A percentile compares a stretch with the other conserved stretches of the same genome.
Conservation (phyloP, 2,888 invertebrate genomes). For the Aleiodes leptofemur region DNA sequence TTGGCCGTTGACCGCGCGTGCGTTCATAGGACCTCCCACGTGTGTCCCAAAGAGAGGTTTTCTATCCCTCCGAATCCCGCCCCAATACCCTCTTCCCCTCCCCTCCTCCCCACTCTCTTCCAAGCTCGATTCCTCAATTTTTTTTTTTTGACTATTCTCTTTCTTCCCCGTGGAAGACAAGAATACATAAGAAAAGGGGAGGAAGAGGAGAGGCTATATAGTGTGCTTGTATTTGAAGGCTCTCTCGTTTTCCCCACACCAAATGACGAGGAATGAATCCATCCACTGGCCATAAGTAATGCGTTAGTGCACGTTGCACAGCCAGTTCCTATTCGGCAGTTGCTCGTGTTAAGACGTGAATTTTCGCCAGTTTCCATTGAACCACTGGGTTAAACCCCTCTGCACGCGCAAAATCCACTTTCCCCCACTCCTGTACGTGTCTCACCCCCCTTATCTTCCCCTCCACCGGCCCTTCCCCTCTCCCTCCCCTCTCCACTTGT, state of each 20-base stretch:
- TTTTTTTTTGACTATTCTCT: conserved; percentile 5
- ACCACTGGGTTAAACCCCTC: conserved; percentile 29
- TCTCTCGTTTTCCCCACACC: conserved; percentile 26
- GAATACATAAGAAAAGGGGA: neutral
- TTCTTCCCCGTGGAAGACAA: neutral
- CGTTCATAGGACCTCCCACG: conserved; percentile 47
- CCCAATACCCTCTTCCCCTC: conserved; percentile 1
- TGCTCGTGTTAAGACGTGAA: conserved; percentile 52
- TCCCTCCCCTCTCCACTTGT: neutral
- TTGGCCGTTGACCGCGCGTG: conserved; percentile 50
- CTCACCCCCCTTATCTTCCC: neutral
- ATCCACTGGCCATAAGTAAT: conserved; percentile 66
- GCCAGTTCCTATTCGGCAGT: conserved; percentile 68
- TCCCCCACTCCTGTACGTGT: conserved; percentile 12
- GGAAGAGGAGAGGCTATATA: neutral
- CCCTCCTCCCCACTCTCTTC: neutral
- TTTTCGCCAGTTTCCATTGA: conserved; percentile 33
- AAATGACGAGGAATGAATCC: conserved; percentile 9
- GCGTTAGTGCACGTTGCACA: conserved; percentile 65
- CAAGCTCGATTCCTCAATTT: neutral
- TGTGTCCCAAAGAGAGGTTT: conserved; percentile 41
- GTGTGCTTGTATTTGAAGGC: conserved; percentile 22
- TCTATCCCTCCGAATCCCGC: conserved; percentile 37
- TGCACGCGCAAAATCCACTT: conserved; percentile 38
- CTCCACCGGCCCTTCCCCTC: neutral